Conservation (phyloP, 2,888 invertebrate species). For the Agriopis leucophaearia region DNA sequence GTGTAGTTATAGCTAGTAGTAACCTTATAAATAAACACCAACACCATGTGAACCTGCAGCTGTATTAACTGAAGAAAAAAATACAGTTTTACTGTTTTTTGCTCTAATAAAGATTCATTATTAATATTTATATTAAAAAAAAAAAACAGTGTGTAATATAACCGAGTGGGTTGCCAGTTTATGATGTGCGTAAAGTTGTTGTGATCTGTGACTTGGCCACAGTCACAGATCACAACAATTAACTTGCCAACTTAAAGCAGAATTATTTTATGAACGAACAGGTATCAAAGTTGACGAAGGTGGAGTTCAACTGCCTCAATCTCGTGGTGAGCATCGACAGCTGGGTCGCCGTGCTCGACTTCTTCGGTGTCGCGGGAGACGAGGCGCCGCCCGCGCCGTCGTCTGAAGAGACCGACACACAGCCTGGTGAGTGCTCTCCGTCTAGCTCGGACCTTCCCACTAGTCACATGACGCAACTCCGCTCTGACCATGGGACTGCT, state of each 20-base stretch:
- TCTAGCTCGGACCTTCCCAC: background rate
- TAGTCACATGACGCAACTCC: no score
- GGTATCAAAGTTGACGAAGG: slow-evolving; percentile 89
- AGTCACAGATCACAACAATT: no score
- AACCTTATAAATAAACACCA: no score
- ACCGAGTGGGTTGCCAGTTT: no score
- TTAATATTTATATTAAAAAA: no score
- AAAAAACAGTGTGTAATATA: no score
- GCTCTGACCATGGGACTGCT: no score
- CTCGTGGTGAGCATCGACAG: slow-evolving; percentile 96
- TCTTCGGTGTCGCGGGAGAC: slow-evolving; percentile 90
- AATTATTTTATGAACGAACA: slow-evolving; percentile 54
- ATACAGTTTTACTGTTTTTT: no score
- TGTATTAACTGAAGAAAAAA: no score
- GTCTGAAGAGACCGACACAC: slow-evolving; percentile 39
- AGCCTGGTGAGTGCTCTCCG: slow-evolving; percentile 37
- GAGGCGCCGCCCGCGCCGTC: slow-evolving; percentile 57
- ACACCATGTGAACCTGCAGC: no score
- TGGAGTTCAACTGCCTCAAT: slow-evolving; percentile 97
- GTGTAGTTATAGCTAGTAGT: no score
- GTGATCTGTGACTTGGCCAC: background rate
- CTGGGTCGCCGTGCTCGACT: slow-evolving; percentile 98
- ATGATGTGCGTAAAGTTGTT: background rate
- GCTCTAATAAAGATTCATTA: no score
- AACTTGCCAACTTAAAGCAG: background rate